These are phyloP conservation scores for Ornithoptera alexandrae DNA, from an alignment of 2,888 invertebrate species.

Conservation along the genomic window DNA sequence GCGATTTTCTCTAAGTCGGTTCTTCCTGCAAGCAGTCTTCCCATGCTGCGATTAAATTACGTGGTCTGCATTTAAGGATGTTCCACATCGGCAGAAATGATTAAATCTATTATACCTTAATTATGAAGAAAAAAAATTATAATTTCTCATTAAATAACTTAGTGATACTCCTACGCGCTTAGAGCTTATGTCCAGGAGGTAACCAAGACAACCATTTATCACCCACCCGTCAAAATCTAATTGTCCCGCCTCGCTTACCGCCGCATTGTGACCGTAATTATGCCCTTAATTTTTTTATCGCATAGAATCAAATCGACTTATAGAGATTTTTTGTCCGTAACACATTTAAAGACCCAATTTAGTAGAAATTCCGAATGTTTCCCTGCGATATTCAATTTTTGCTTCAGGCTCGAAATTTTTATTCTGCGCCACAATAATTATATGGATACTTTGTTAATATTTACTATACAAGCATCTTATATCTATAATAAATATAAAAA, in stretches of 20 bases:
- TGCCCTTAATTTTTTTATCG: constrained; percentile 67
- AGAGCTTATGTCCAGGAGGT: constrained; percentile 46
- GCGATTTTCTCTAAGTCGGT: no score
- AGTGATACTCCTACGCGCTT: constrained; percentile 45
- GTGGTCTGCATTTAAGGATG: no score
- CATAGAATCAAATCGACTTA: constrained; percentile 64
- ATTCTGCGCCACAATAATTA: constrained; percentile 33
- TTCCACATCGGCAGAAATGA: no score
- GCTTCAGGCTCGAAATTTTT: constrained; percentile 28
- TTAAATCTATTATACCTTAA: not conserved
- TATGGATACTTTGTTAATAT: constrained; percentile 14
- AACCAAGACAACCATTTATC: constrained; percentile 73
- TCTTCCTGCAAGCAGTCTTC: no score
- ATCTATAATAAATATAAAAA: not conserved
- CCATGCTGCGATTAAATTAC: no score
- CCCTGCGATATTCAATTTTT: constrained; percentile 26
- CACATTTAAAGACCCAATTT: constrained; percentile 59
- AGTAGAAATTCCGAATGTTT: constrained; percentile 64
- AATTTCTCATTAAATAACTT: not conserved
- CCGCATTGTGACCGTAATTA: constrained; percentile 77
- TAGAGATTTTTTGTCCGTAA: constrained; percentile 56
- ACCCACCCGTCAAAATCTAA: constrained; percentile 77
- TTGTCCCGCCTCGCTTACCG: constrained; percentile 76
- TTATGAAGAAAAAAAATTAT: not conserved
- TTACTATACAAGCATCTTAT: not conserved